Evolutionary conservation across 2,113 vertebrate genomes (phyloP), one percentile per base, ranked within the genome.

Genomic region (Perca fluviatilis): DNA sequence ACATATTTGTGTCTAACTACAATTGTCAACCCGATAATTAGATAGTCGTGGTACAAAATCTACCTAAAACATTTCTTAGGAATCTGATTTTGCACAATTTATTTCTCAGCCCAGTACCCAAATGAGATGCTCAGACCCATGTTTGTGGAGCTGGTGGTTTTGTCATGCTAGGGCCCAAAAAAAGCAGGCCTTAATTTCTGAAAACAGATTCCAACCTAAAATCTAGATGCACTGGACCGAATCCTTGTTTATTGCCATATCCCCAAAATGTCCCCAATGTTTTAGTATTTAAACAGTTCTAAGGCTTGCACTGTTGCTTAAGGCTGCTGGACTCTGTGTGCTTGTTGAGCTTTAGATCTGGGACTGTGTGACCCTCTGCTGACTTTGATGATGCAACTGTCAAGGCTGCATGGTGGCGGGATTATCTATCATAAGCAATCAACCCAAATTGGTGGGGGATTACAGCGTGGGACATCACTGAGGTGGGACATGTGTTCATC

Each of bases 41-140:
- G 70, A 97, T 95, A 96, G 96, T 93, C 95, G 95, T 96, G 96
- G 96, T 96, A 97, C 95, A 96, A 97, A 95, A 96, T 95, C 95
- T 91, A 91, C 94, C 94, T 93, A 92, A 93, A 93, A 87, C 88
- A 90, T 92, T 57, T 86, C 62, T 47, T 53, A 49, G 63, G 67
- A 70, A 56, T 82, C 60, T 19, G 50, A 81, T 77, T 58, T 67
- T 10, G 18, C 60, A 53, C 19, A 2, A 13, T 11, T 67, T 19
- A 1, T 11, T 75, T 73, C 77, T 69, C 66, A 81, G 83, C 86
- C 73, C 79, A 65, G 69, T 21, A 74, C 76, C 69, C 30, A 51
- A 61, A 83, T 51, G 47, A 86, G 68, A 88, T 30, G 27, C 50
- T 56, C 36, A 74, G 40, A 74, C 56, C 53, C 9, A 11, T 49